Evolutionary conservation across 2,797 vertebrate species (phyloP).

Genomic region (Cuniculus paca): DNA sequence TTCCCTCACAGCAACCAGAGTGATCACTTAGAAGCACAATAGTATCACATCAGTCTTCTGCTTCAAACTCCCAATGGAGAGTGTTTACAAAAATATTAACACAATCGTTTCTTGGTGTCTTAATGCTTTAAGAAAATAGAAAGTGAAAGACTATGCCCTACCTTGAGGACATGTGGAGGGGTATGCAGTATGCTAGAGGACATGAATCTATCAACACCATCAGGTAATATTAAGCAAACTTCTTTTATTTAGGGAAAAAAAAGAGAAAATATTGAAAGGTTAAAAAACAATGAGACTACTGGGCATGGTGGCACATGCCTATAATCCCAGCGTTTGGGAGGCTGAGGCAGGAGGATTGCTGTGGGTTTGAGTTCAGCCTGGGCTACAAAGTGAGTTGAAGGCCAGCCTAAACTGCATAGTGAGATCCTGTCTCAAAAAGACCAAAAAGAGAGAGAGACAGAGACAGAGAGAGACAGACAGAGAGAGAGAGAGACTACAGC

Average conservation of each 20-base stretch:
- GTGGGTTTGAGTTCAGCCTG: too few species aligned
- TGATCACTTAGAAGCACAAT: not conserved
- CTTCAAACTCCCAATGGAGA: not conserved
- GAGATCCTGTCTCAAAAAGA: too few species aligned
- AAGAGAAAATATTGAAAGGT: constrained; percentile 9
- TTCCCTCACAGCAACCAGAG: not conserved
- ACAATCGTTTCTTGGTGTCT: not conserved
- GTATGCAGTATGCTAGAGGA: not conserved
- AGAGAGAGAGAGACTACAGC: not conserved
- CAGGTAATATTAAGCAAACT: not conserved
- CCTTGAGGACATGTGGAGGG: not conserved
- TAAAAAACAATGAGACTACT: not conserved
- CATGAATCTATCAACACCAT: not conserved
- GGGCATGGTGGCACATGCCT: too few species aligned
- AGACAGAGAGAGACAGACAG: too few species aligned
- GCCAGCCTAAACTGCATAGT: too few species aligned
- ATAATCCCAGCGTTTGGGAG: too few species aligned
- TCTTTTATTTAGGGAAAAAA: not conserved
- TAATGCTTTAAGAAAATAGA: not conserved
- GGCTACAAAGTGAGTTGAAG: too few species aligned
- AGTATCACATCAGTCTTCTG: not conserved
- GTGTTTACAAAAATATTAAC: not conserved
- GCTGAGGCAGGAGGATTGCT: too few species aligned
- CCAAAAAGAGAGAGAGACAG: too few species aligned
- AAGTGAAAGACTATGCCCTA: not conserved